Percentiles rank a stretch among this genome's conserved stretches.
Conservation (phyloP, 2,888 invertebrate species). For the Nemapogon koenigi region DNA sequence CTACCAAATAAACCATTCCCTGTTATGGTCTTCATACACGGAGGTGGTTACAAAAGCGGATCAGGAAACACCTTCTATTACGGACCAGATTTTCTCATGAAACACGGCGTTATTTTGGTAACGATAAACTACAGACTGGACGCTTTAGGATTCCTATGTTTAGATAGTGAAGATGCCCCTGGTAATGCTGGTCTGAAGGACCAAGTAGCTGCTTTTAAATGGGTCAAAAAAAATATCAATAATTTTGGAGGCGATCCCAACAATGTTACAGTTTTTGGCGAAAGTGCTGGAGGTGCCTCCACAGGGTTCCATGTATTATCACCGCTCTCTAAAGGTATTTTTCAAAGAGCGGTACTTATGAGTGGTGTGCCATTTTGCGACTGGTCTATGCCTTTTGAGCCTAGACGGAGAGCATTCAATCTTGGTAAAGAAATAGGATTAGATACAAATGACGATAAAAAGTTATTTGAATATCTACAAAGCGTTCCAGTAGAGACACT, state of each 20-base stretch:
- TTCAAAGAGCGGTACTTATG: constrained; percentile 30
- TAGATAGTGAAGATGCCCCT: constrained; percentile 55
- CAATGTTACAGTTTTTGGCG: constrained; percentile 31
- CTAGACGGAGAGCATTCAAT: constrained; percentile 21
- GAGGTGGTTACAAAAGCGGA: constrained; percentile 50
- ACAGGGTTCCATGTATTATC: constrained; percentile 27
- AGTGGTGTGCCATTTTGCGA: constrained; percentile 28
- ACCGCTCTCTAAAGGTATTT: constrained; percentile 33
- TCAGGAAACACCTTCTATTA: constrained; percentile 49
- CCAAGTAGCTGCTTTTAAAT: constrained; percentile 29
- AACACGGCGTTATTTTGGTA: constrained; percentile 56
- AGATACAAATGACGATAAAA: constrained; percentile 20
- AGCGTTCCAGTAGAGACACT: constrained; percentile 21
- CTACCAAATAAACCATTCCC: constrained; percentile 21
- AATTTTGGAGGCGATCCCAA: constrained; percentile 29
- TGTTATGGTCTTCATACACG: constrained; percentile 41
- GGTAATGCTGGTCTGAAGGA: constrained; percentile 66
- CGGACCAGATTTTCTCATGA: constrained; percentile 60
- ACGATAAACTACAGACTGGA: constrained; percentile 63
- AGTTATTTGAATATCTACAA: constrained; percentile 24
- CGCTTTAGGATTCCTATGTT: constrained; percentile 60
- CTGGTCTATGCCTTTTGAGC: constrained; percentile 21
- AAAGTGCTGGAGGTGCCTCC: constrained; percentile 32
- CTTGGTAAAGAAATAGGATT: constrained; percentile 23
- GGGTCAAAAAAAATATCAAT: constrained; percentile 23